These are phyloP conservation scores for Agraylea sexmaculata DNA, from an alignment of 1,140 invertebrate genomes.

Conservation along the genomic window DNA sequence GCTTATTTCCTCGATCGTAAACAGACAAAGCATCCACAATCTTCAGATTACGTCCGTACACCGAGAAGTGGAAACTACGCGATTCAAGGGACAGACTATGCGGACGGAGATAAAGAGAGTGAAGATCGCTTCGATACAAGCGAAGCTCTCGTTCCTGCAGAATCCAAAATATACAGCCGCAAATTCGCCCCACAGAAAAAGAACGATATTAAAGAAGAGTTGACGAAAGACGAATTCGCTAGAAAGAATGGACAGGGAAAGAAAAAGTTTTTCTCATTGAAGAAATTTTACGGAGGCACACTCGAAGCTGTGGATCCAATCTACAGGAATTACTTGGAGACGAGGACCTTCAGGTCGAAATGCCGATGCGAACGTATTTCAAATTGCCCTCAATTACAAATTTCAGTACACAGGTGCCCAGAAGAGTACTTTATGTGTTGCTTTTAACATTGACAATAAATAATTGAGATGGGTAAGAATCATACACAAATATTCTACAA, in stretches of 20 bases:
- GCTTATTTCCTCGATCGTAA: conserved; percentile 8
- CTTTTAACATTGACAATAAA: conserved; percentile 22
- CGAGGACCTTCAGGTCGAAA: conserved; percentile 25
- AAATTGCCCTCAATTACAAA: conserved; percentile 37
- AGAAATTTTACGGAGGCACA: conserved; percentile 15
- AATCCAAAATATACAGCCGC: conserved; percentile 10
- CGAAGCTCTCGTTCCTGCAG: conserved; percentile 8
- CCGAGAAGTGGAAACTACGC: conserved; percentile 12
- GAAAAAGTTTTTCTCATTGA: conserved; percentile 8
- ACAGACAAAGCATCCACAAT: conserved; percentile 8
- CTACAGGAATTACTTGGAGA: conserved; percentile 20
- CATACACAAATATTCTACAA: no score
- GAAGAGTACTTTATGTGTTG: conserved; percentile 37
- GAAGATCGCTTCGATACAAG: conserved; percentile 20
- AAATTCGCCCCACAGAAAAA: conserved; percentile 24
- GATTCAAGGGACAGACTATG: conserved; percentile 16
- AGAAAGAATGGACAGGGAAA: conserved; percentile 6
- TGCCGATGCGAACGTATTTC: conserved; percentile 37
- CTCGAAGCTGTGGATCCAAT: conserved; percentile 7
- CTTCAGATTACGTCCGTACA: conserved; percentile 14
- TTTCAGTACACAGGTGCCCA: conserved; percentile 35
- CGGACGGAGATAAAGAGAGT: conserved; percentile 16
- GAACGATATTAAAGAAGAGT: conserved; percentile 24
- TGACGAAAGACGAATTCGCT: conserved; percentile 21
- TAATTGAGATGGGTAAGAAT: conserved; percentile 3